These are phyloP conservation scores for Panonychus citri DNA, from an alignment of 1,140 invertebrate genomes.

Conservation along the genomic window DNA sequence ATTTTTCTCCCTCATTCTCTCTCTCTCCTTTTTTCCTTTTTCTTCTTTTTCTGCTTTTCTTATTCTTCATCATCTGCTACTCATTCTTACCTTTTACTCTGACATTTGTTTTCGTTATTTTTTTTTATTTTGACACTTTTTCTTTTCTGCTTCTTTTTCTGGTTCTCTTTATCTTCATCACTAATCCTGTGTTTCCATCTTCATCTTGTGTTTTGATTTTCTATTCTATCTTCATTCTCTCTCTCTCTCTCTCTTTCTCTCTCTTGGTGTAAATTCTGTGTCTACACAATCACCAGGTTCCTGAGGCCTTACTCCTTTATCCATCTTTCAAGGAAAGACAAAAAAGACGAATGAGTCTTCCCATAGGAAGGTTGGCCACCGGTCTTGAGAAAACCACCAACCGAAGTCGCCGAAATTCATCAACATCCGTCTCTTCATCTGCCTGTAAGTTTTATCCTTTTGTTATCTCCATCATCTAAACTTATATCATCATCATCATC, in stretches of 20 bases:
- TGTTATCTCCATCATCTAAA: background rate
- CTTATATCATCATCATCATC: too few relatives aligned
- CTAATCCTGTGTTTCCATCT: background rate
- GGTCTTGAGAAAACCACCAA: constrained; percentile 12
- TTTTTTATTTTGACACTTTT: background rate
- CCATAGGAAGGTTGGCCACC: constrained; percentile 18
- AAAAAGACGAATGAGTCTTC: constrained; percentile 23
- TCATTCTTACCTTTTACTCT: background rate
- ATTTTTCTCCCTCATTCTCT: background rate
- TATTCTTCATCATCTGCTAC: background rate
- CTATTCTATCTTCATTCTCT: background rate
- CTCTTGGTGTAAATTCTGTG: background rate
- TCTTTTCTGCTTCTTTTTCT: background rate
- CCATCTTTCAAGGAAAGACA: constrained; percentile 22
- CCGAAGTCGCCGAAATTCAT: constrained; percentile 19
- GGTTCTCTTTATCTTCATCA: background rate
- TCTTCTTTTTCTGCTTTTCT: constrained; percentile 16
- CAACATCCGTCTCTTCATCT: constrained; percentile 21
- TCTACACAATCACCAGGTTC: background rate
- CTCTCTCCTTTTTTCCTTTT: background rate
- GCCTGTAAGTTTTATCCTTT: constrained; percentile 19
- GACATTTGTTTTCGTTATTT: background rate
- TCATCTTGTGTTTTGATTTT: background rate
- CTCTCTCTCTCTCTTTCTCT: background rate
- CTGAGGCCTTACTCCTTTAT: background rate